These are phyloP conservation scores for Cerastis leucographa DNA, from an alignment of 2,888 invertebrate species.

Conservation along the genomic window DNA sequence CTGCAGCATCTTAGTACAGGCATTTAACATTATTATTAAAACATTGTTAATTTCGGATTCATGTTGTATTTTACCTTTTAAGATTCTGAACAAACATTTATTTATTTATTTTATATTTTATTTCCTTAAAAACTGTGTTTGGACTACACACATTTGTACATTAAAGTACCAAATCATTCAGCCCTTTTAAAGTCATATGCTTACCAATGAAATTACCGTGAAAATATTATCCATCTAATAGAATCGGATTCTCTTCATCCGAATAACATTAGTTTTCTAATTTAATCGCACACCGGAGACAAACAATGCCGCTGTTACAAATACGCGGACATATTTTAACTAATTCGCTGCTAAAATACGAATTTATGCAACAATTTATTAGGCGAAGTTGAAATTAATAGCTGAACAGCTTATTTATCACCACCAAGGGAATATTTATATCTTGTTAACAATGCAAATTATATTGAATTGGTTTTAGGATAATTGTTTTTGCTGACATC, in stretches of 20 bases:
- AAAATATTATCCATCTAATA: not conserved
- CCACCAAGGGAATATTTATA: slow-evolving; percentile 21
- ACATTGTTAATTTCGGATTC: too few species aligned
- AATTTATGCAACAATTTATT: slow-evolving; percentile 36
- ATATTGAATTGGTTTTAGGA: not conserved
- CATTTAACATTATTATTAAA: too few species aligned
- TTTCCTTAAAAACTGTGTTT: not conserved
- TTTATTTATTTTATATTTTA: too few species aligned
- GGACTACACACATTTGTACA: not conserved
- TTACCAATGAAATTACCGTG: too few species aligned
- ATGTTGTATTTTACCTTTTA: too few species aligned
- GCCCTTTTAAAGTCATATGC: not conserved
- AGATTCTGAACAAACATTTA: too few species aligned
- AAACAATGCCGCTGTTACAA: slow-evolving; percentile 13
- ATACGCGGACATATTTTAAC: slow-evolving; percentile 26
- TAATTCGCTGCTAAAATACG: slow-evolving; percentile 32
- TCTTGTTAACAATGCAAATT: slow-evolving; percentile 11
- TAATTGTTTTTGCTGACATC: not conserved
- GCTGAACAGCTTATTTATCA: slow-evolving; percentile 37
- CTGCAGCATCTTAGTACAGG: too few species aligned
- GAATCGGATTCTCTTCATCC: not conserved
- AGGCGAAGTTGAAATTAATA: slow-evolving; percentile 33
- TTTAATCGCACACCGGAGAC: slow-evolving; percentile 29
- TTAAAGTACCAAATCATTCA: not conserved
- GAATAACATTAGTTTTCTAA: slow-evolving; percentile 21